A percentile compares a stretch with the other conserved stretches of the same genome.
phyloP scores from a whole-genome alignment of 2,113 vertebrate species.

The Dipodomys spectabilis region DNA sequence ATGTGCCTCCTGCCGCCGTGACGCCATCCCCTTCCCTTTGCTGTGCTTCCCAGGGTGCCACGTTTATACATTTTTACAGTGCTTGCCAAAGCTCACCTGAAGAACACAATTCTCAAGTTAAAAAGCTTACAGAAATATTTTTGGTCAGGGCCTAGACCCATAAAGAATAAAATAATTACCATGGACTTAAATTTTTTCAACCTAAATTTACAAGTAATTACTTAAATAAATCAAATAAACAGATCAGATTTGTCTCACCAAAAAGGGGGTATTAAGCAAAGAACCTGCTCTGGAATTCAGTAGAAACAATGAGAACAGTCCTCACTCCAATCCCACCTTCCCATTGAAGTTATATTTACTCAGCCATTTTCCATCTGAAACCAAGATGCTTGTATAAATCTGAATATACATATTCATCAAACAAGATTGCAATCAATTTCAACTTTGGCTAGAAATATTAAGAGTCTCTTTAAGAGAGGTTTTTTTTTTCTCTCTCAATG shows the following conservation, averaged over 20 bases:
- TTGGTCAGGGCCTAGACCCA: constrained; percentile 83
- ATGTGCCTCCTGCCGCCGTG: constrained; percentile 85
- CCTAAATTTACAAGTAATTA: constrained; percentile 85
- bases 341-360: constrained; percentile 24
- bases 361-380: constrained; percentile 72
- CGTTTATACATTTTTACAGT: constrained; percentile 83
- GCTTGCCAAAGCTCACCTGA: constrained; percentile 85
- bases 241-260: constrained; percentile 78
- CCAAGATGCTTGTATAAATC: constrained; percentile 48
- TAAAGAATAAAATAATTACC: constrained; percentile 88
- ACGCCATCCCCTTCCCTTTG: constrained; percentile 89
- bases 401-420: background rate
- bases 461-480: background rate
- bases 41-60: constrained; percentile 86
- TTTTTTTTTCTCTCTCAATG: constrained; percentile 18
- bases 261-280: constrained; percentile 78
- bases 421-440: background rate
- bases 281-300: constrained; percentile 4
- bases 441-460: background rate
- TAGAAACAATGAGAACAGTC: constrained; percentile 46
- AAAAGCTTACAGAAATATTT: constrained; percentile 88
- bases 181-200: constrained; percentile 72
- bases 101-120: constrained; percentile 85
- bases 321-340: background rate
- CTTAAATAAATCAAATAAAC: constrained; percentile 80